A percentile compares a stretch with the other conserved stretches of the same genome.
Conservation (phyloP, 2,113 vertebrate genomes). For the Scortum barcoo region DNA sequence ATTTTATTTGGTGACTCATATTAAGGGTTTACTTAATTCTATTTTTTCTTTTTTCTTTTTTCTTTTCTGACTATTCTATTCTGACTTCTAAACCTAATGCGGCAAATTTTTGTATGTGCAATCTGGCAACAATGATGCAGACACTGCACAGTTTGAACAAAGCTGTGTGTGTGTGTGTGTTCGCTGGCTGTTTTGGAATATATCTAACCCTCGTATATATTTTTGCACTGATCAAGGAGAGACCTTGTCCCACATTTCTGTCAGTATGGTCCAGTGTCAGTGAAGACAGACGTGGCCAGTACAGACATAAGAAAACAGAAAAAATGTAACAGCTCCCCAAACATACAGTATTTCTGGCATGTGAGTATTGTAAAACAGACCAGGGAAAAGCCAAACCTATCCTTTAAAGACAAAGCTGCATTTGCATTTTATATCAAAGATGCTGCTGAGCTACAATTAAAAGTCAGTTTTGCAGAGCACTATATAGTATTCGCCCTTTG, state of each 20-base stretch:
- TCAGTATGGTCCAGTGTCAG: neutral
- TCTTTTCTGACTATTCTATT: too few relatives aligned
- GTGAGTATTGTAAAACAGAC: neutral
- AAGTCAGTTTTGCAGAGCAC: neutral
- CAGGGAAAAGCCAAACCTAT: constrained; percentile 9
- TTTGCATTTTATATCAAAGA: constrained; percentile 4
- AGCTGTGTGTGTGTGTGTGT: neutral
- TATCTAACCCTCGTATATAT: too few relatives aligned
- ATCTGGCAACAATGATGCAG: neutral
- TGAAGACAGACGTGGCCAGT: neutral
- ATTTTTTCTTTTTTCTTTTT: too few relatives aligned
- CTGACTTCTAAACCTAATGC: too few relatives aligned
- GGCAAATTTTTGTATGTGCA: neutral
- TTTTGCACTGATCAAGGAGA: neutral
- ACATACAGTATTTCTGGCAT: neutral
- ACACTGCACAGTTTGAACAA: neutral
- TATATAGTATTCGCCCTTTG: constrained; percentile 1
- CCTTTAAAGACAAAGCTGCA: constrained; percentile 18
- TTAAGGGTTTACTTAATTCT: too few relatives aligned
- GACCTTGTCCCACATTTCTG: neutral
- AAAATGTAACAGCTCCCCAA: neutral
- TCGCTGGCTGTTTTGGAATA: too few relatives aligned
- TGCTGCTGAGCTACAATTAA: neutral
- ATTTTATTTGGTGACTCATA: too few relatives aligned
- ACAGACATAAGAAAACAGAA: neutral